Evolutionary conservation across 2,888 invertebrate species (phyloP).

Genomic region (Drosophila lacicola): DNA sequence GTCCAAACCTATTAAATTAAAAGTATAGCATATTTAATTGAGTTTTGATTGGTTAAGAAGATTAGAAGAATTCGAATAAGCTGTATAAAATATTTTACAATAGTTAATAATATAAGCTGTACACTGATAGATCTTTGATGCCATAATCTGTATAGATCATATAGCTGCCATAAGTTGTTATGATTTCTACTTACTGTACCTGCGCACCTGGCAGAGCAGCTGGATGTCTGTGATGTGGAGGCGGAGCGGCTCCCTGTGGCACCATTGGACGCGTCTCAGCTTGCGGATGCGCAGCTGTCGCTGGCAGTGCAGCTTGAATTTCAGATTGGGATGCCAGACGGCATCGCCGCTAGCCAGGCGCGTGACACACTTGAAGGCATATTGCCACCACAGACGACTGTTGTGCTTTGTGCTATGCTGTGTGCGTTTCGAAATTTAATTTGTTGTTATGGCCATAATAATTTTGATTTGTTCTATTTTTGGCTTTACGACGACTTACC

Average conservation of each 20-base stretch:
- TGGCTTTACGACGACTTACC: conserved; percentile 63
- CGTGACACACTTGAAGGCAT: conserved; percentile 72
- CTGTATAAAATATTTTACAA: too few species aligned
- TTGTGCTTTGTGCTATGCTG: conserved; percentile 73
- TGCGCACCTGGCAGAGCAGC: conserved; percentile 63
- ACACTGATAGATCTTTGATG: too few species aligned
- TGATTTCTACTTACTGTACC: conserved; percentile 20
- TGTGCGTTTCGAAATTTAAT: conserved; percentile 20
- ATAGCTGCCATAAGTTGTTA: background rate
- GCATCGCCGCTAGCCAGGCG: conserved; percentile 36
- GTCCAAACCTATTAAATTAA: too few species aligned
- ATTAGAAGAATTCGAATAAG: too few species aligned
- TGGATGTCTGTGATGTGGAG: conserved; percentile 70
- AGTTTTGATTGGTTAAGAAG: too few species aligned
- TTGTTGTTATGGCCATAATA: conserved; percentile 34
- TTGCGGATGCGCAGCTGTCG: conserved; percentile 69
- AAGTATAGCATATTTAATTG: too few species aligned
- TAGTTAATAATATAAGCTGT: too few species aligned
- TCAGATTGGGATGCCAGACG: conserved; percentile 70
- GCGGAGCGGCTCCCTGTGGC: conserved; percentile 58
- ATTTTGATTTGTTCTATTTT: conserved; percentile 23
- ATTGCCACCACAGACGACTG: conserved; percentile 75
- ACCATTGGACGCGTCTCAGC: conserved; percentile 56
- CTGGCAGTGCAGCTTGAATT: conserved; percentile 66
- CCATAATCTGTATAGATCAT: too few species aligned